Evolutionary conservation across 2,113 vertebrate species (phyloP).

Genomic region (Cebus imitator): DNA sequence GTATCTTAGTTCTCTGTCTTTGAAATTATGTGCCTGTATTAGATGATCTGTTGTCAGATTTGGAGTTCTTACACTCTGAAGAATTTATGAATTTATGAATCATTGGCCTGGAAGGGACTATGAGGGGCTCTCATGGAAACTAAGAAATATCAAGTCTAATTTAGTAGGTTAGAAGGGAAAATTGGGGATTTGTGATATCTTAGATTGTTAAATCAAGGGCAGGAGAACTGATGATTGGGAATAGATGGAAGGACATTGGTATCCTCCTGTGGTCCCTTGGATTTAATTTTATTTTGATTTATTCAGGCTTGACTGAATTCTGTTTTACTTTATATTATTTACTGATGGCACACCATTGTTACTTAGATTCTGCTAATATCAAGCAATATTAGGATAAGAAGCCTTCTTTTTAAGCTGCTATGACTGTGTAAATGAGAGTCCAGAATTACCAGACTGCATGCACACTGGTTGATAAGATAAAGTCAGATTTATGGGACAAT

Average conservation of each 20-base stretch:
- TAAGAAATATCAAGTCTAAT: not conserved
- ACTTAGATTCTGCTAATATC: not conserved
- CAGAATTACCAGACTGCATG: not conserved
- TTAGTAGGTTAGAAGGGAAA: not conserved
- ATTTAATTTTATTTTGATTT: slow-evolving; percentile 5
- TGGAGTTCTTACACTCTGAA: not conserved
- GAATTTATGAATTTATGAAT: not conserved
- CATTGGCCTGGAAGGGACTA: not conserved
- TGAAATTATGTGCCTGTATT: not conserved
- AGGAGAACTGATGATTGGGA: not conserved
- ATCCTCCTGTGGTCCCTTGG: not conserved
- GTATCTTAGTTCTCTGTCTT: not conserved
- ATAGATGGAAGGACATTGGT: not conserved
- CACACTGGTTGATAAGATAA: not conserved
- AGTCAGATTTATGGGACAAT: not conserved
- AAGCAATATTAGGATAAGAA: not conserved
- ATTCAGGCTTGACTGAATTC: not conserved
- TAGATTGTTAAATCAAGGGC: not conserved
- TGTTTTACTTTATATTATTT: not conserved
- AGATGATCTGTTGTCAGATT: not conserved
- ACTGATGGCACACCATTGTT: not conserved
- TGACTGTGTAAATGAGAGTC: not conserved
- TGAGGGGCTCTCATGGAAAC: not conserved
- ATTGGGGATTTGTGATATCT: not conserved
- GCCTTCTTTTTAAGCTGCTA: not conserved